Evolutionary conservation across 2,797 vertebrate species (phyloP), one percentile per base, ranked within the genome.

Genomic region (Chloroceryle amazona): DNA sequence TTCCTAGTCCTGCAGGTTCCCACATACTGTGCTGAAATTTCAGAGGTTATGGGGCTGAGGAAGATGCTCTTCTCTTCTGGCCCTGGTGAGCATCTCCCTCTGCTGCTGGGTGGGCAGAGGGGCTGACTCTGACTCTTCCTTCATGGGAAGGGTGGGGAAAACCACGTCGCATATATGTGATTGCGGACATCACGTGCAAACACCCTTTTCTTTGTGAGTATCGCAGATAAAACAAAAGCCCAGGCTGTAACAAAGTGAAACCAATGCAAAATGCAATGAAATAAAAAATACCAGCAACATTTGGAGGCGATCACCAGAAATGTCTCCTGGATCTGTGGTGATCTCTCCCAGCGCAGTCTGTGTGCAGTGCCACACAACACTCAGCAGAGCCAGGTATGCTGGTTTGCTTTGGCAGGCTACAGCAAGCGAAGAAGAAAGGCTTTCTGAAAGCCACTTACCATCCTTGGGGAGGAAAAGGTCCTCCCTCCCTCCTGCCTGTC

Each of bases 381-480:
- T 90, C 76, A 41, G 72, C 82, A 81, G 78, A 91, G 72, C 47
- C 83, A 83, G 91, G 79, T 86, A 72, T 83, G 92, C 85, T 76
- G 81, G 57, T 55, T 82, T 80, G 58, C 70, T 87, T 78, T 47
- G 71, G 86, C 85, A 96, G 85, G 75, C 79, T 86, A 67, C 63
- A 86, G 90, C 5, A 35, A 68, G 46, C 35, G 86, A 95, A 93
- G 49, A 79, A 93, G 90, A 91, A 96, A 95, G 76, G 63, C 83
- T 88, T 92, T 80, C 92, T 90, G 90, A 96, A 78, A 91, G 68
- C 90, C 96, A 97, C 96, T 96, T 97, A 97, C 96, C 95, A 93
- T 96, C 74, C 82, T 81, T 47, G n/a, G 63, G 55, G 84, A 94
- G 62, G 67, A 92, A 88, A 87, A 86, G 80, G 82, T 73, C 90